These are phyloP conservation scores for Kuschelorhynchus macadamiae DNA, from an alignment of 2,888 invertebrate genomes.

Conservation along the genomic window DNA sequence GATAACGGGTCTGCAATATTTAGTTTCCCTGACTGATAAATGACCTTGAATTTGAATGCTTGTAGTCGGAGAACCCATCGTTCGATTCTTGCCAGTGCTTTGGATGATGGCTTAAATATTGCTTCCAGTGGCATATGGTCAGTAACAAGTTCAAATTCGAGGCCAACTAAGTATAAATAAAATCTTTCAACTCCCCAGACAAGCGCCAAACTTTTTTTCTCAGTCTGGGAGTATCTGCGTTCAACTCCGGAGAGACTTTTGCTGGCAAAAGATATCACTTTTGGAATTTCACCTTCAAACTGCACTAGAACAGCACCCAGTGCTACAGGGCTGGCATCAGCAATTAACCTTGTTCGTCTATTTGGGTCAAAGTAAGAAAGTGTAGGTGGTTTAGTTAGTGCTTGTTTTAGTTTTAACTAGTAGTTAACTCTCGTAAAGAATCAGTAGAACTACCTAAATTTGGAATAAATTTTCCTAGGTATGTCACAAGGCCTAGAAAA, in stretches of 20 bases:
- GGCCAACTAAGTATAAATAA: conserved; percentile 63
- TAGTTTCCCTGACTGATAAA: too few species aligned
- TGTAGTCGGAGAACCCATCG: too few species aligned
- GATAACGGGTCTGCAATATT: too few species aligned
- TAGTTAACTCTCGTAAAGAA: conserved; percentile 23
- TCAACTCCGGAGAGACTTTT: conserved; percentile 41
- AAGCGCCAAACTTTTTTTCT: conserved; percentile 62
- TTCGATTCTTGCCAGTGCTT: too few species aligned
- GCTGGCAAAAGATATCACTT: too few species aligned
- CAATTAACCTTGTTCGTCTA: conserved; percentile 49
- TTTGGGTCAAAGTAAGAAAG: conserved; percentile 39
- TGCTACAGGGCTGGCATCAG: conserved; percentile 55
- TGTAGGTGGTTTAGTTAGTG: too few species aligned
- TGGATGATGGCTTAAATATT: too few species aligned
- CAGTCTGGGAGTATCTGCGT: conserved; percentile 59
- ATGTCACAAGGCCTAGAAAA: conserved; percentile 44
- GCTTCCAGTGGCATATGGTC: conserved; percentile 61
- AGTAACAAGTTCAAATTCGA: conserved; percentile 61
- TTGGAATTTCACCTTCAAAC: conserved; percentile 25
- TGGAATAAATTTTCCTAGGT: conserved; percentile 5
- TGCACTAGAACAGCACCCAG: conserved; percentile 52
- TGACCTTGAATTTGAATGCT: too few species aligned
- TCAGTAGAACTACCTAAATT: conserved; percentile 38
- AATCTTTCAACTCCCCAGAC: conserved; percentile 65
- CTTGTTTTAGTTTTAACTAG: not conserved